Percentiles rank a stretch among this genome's conserved stretches.
These are phyloP conservation scores for Aphrophora alni DNA, from an alignment of 2,888 invertebrate genomes.

Conservation along the genomic window DNA sequence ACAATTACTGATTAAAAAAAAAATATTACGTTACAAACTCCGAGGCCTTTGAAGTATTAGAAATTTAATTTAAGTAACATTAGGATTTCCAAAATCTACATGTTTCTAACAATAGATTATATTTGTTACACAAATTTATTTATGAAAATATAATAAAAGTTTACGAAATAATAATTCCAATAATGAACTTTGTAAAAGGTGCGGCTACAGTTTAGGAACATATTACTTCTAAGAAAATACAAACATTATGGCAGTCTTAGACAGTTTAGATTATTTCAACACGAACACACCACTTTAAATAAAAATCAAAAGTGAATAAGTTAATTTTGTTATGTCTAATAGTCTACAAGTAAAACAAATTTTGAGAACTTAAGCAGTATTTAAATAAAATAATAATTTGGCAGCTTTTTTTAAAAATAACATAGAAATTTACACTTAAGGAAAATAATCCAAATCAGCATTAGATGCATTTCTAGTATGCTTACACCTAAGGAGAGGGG, in stretches of 20 bases:
- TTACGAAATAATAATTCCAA: no score
- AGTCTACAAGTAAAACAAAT: background rate
- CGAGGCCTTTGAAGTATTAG: no score
- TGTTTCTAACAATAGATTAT: no score
- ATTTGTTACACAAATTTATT: no score
- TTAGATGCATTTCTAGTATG: background rate
- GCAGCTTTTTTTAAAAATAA: background rate
- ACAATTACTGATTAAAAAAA: no score
- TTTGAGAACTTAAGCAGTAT: no score
- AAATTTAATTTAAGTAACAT: no score
- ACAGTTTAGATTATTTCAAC: background rate
- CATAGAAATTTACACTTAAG: conserved; percentile 20
- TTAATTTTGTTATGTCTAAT: background rate
- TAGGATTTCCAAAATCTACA: no score
- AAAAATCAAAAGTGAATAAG: background rate
- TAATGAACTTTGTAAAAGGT: background rate
- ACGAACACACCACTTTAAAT: background rate
- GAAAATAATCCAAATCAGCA: conserved; percentile 18
- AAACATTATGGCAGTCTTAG: background rate
- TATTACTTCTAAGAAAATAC: background rate
- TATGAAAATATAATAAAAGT: no score
- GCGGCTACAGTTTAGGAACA: background rate
- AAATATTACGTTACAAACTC: no score
- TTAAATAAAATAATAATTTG: background rate
- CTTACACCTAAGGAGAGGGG: conserved; percentile 35